These are phyloP conservation scores for Dolomedes plantarius DNA, from an alignment of 2,888 invertebrate species.

Conservation along the genomic window DNA sequence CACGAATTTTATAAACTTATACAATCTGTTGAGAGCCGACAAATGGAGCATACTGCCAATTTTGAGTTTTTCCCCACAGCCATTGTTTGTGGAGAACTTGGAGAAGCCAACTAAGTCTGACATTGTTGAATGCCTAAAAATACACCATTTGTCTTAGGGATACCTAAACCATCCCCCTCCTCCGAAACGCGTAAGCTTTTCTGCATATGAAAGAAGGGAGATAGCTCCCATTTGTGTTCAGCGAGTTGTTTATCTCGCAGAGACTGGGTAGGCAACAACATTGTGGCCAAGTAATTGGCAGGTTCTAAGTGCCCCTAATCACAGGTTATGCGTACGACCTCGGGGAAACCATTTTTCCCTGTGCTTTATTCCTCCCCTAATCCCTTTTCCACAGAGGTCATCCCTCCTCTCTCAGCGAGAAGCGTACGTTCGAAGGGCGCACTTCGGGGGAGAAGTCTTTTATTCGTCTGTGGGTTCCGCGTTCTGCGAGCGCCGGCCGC, in stretches of 20 bases:
- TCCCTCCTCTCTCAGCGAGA: not conserved
- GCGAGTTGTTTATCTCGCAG: not conserved
- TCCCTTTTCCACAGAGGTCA: not conserved
- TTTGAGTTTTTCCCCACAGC: too few relatives aligned
- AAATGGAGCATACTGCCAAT: too few relatives aligned
- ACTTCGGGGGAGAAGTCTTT: not conserved
- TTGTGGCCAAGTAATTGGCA: slow-evolving; percentile 30
- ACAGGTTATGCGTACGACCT: slow-evolving; percentile 23
- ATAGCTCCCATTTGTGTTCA: not conserved
- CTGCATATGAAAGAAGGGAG: not conserved
- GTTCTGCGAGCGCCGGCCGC: not conserved
- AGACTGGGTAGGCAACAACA: not conserved
- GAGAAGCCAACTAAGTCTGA: too few relatives aligned
- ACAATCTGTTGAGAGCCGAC: too few relatives aligned
- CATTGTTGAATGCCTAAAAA: too few relatives aligned
- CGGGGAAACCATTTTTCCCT: not conserved
- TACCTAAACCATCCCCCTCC: too few relatives aligned
- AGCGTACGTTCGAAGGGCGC: not conserved
- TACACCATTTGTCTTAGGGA: too few relatives aligned
- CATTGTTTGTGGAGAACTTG: too few relatives aligned
- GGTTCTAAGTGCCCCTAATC: slow-evolving; percentile 41
- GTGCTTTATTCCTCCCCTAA: slow-evolving; percentile 44
- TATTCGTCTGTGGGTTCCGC: not conserved
- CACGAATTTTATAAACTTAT: too few relatives aligned
- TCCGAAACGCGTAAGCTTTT: too few relatives aligned